Evolutionary conservation across 2,797 vertebrate genomes (phyloP).

Genomic region (Agapornis canus): DNA sequence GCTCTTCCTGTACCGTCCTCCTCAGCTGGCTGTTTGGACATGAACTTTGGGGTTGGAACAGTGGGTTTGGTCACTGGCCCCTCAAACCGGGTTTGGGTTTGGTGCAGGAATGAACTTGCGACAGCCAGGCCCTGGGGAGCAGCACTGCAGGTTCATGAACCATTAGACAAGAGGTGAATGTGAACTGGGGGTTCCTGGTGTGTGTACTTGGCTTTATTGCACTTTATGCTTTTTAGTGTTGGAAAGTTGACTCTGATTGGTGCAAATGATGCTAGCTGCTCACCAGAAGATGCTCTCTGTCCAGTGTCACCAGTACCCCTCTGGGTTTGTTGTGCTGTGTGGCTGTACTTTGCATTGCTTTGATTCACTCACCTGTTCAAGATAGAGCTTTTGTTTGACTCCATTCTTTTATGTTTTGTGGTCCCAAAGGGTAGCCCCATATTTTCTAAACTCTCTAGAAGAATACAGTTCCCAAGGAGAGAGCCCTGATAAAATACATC

Average conservation of each 20-base stretch:
- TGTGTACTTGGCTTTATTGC: neutral
- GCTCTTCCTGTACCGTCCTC: neutral
- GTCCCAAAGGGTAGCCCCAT: neutral
- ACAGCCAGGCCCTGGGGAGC: neutral
- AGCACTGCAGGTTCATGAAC: neutral
- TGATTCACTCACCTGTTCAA: accelerated
- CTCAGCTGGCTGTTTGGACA: neutral
- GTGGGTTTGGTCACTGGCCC: neutral
- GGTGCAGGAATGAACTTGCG: neutral
- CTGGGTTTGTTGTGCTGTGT: neutral
- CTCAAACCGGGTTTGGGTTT: neutral
- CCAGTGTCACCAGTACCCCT: accelerated
- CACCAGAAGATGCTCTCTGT: neutral
- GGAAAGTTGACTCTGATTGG: neutral
- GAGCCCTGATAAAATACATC: neutral
- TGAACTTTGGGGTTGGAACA: neutral
- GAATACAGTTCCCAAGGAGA: neutral
- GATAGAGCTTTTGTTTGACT: neutral
- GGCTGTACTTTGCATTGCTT: neutral
- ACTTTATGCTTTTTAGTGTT: accelerated
- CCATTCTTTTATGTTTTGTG: neutral
- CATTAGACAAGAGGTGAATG: neutral
- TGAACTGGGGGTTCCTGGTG: neutral
- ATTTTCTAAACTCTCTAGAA: neutral
- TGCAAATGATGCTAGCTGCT: neutral